These are phyloP conservation scores for Pandemis corylana DNA, from an alignment of 2,888 invertebrate genomes.

Conservation along the genomic window DNA sequence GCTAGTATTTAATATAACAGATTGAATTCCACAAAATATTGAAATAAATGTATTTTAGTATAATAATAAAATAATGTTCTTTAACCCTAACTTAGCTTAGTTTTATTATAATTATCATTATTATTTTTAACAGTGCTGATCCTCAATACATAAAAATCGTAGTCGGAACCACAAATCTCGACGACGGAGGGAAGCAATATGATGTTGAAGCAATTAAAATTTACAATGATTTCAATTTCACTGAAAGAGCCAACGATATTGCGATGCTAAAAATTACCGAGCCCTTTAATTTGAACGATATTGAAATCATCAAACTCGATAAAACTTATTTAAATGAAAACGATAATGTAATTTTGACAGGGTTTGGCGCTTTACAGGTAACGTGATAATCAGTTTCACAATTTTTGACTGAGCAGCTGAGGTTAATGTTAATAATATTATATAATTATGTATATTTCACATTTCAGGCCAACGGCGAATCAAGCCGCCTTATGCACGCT, in stretches of 20 bases:
- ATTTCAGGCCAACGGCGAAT: slow-evolving; percentile 65
- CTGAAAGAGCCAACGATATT: slow-evolving; percentile 65
- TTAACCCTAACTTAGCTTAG: no score
- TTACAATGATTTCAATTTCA: slow-evolving; percentile 60
- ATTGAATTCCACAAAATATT: no score
- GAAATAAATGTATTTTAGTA: no score
- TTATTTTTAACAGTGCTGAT: slow-evolving; percentile 60
- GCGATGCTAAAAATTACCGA: slow-evolving; percentile 64
- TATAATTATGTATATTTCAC: background rate
- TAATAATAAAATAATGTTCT: no score
- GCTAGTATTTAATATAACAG: no score
- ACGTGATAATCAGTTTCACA: background rate
- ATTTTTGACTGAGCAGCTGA: background rate
- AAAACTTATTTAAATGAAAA: slow-evolving; percentile 58
- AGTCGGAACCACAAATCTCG: slow-evolving; percentile 70
- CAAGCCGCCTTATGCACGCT: slow-evolving; percentile 62
- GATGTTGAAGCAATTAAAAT: slow-evolving; percentile 58
- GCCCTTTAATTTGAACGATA: slow-evolving; percentile 57
- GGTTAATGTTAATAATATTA: background rate
- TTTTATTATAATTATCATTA: no score
- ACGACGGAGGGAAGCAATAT: slow-evolving; percentile 59
- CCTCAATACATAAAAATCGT: slow-evolving; percentile 66
- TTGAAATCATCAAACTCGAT: slow-evolving; percentile 56
- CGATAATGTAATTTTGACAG: slow-evolving; percentile 65
- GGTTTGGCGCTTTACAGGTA: slow-evolving; percentile 72